A percentile compares a stretch with the other conserved stretches of the same genome.
These are phyloP conservation scores for Calypte anna DNA, from an alignment of 2,113 vertebrate genomes.

Conservation along the genomic window DNA sequence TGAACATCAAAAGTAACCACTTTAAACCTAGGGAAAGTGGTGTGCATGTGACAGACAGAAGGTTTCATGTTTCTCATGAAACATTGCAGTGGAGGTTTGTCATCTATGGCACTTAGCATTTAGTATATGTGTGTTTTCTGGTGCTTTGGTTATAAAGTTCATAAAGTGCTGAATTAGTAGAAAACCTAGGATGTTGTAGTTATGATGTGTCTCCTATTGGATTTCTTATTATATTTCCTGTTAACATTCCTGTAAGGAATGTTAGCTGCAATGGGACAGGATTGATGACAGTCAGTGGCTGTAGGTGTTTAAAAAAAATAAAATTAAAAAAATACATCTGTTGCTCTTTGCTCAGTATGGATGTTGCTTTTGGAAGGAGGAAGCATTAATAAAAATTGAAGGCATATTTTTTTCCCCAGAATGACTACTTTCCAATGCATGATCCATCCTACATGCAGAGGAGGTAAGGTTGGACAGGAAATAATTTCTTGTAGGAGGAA, in stretches of 20 bases:
- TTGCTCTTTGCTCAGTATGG: neutral
- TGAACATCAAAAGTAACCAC: neutral
- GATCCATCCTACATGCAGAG: rapidly evolving
- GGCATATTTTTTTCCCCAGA: neutral
- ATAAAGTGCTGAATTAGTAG: neutral
- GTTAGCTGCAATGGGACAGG: neutral
- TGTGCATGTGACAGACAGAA: neutral
- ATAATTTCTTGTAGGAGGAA: neutral
- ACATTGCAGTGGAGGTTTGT: neutral
- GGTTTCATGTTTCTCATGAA: neutral
- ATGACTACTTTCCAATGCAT: neutral
- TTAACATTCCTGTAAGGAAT: neutral
- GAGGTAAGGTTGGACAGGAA: neutral
- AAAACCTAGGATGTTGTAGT: neutral
- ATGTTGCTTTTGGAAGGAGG: neutral
- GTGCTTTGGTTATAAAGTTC: neutral
- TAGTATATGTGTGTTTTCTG: neutral
- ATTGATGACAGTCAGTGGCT: neutral
- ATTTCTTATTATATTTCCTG: neutral
- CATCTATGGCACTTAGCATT: neutral
- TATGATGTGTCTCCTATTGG: neutral
- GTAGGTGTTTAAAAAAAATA: neutral
- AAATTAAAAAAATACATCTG: neutral
- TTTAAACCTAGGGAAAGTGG: neutral
- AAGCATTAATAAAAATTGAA: neutral